Conservation (phyloP, 2,113 vertebrate genomes). For the Scomber scombrus region DNA sequence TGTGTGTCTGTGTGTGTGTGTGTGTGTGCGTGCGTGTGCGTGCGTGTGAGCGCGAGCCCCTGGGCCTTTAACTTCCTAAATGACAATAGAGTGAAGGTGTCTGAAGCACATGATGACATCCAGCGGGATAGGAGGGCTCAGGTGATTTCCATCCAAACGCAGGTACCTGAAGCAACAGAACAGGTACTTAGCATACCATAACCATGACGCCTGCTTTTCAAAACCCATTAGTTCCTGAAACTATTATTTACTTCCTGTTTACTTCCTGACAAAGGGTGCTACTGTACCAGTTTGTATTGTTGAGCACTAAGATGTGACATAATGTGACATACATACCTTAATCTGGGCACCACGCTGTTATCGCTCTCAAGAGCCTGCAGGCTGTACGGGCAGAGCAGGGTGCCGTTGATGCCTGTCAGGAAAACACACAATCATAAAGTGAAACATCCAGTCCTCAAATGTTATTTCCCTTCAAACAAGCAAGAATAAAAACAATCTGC, state of each 20-base stretch:
- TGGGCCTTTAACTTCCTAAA: constrained; percentile 80
- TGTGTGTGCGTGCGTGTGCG: neutral
- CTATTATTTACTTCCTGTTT: neutral
- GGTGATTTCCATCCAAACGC: constrained; percentile 94
- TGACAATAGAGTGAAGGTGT: constrained; percentile 92
- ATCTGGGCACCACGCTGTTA: constrained; percentile 82
- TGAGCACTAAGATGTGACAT: neutral
- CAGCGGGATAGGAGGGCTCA: constrained; percentile 92
- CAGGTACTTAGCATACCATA: neutral
- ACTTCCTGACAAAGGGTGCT: constrained; percentile 6
- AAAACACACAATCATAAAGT: constrained; percentile 24
- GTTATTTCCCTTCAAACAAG: neutral
- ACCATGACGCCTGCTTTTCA: neutral
- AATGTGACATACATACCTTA: constrained; percentile 80
- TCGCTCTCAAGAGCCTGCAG: constrained; percentile 75
- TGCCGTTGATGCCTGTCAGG: constrained; percentile 92
- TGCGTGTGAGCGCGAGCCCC: constrained; percentile 4
- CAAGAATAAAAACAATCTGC: neutral
- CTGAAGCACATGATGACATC: constrained; percentile 98
- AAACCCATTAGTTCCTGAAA: neutral
- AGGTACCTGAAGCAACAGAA: constrained; percentile 88
- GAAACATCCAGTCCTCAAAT: neutral
- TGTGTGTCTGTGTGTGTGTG: neutral
- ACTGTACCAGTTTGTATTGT: neutral
- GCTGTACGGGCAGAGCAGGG: constrained; percentile 89